Conservation (phyloP, 1,140 invertebrate species). For the Melanaphis sacchari region DNA sequence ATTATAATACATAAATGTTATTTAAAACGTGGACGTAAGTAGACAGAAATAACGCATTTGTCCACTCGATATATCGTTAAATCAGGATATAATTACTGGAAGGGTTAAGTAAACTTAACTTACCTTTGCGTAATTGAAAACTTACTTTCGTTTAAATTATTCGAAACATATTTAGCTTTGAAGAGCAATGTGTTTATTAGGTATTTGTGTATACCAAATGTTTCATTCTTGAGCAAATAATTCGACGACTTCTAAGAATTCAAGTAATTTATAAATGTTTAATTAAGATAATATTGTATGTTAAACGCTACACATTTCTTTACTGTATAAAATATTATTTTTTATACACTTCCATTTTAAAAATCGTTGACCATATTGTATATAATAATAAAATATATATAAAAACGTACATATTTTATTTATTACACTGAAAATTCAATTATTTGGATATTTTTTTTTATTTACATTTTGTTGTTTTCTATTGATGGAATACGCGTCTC, state of each 20-base stretch:
- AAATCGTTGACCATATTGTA: neutral
- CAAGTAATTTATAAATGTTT: neutral
- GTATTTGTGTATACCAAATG: neutral
- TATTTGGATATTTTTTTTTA: neutral
- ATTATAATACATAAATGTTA: neutral
- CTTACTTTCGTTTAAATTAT: neutral
- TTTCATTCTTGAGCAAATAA: neutral
- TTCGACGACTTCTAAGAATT: neutral
- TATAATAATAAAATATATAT: neutral
- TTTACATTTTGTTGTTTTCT: neutral
- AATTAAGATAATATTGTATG: slow-evolving; percentile 8
- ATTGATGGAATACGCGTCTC: neutral
- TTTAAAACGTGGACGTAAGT: neutral
- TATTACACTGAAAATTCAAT: neutral
- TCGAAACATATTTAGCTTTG: neutral
- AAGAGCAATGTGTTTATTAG: neutral
- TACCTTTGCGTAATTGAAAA: neutral
- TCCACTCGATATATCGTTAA: neutral
- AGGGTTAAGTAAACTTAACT: neutral
- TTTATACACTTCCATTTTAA: neutral
- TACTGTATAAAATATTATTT: neutral
- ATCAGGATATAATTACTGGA: neutral
- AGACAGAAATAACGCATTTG: neutral
- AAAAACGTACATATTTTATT: neutral
- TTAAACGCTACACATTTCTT: neutral